Evolutionary conservation across 2,888 invertebrate genomes (phyloP).

Genomic region (Taenaris catops): DNA sequence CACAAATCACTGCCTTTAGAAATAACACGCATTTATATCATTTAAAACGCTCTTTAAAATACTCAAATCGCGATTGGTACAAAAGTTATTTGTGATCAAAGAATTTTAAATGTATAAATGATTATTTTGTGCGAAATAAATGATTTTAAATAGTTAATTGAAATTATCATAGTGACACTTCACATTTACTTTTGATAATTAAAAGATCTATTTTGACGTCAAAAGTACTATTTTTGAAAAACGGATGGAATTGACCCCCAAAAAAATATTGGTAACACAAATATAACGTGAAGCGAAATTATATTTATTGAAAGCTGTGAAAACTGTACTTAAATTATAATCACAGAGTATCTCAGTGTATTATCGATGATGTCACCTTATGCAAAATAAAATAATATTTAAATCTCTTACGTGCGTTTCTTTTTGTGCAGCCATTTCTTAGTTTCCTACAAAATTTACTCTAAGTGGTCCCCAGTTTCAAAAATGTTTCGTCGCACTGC

Average conservation of each 20-base stretch:
- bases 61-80: constrained; percentile 44
- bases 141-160: no score
- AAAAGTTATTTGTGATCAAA: constrained; percentile 36
- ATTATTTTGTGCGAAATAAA: constrained; percentile 12
- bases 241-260: constrained; percentile 61
- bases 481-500: no score
- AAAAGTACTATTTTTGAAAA: constrained; percentile 8
- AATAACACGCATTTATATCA: constrained; percentile 33
- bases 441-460: no score
- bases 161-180: no score
- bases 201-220: no score
- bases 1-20: constrained; percentile 38
- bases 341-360: constrained; percentile 70
- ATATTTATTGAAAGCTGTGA: constrained; percentile 70
- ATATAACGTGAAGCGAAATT: constrained; percentile 39
- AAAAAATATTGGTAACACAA: no score
- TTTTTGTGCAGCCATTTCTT: no score
- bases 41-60: constrained; percentile 17
- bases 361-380: constrained; percentile 68
- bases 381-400: constrained; percentile 60
- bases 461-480: no score
- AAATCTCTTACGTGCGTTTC: constrained; percentile 15
- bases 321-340: constrained; percentile 72
- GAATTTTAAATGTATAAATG: constrained; percentile 21
- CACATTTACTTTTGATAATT: no score